Base-by-base conservation (phyloP, 2,113 vertebrate genomes). In the Callocephalon fimbriatum region DNA sequence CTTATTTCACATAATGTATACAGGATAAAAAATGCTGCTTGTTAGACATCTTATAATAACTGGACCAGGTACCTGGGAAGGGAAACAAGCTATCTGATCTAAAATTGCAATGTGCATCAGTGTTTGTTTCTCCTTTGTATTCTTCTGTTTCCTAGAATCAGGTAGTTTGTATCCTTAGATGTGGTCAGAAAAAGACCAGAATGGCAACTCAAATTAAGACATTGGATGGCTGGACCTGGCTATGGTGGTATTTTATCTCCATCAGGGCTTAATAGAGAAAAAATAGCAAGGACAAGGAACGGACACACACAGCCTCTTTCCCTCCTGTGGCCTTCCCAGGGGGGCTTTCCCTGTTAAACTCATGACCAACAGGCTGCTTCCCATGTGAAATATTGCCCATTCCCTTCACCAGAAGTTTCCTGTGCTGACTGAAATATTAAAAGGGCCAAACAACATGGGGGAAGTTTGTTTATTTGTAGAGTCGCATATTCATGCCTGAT, bases 401-500 rank as follows among this genome's bases (percentile, higher is more conserved):
- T 92, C 86, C 67, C 76, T 76, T 83, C 66, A 74, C 79, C 80
- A 92, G 73, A 86, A 71, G 61, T 73, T 93, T 95, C 94, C 94
- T 96, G 94, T 82, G 95, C 61, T 95, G 95, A 95, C 72, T 94
- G 83, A 97, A 87, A 85, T 97, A 97, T 91, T 90, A 66, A 95
- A 84, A 56, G 37, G 56, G 12, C 65, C n/a, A 78, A 97, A 89
- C 80, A 78, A 87, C 8, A 0, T 21, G 8, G 12, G 67, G 35
- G 25, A 65, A 75, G 73, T 88, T 79, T 97, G 91, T 97, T 97
- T 97, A 89, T 96, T 96, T 87, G 70, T 87, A 91, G 66, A 80
- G 56, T 87, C 12, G 4, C 17, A 19, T 71, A 45, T 88, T 91
- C 79, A 58, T 91, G 86, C 86, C 80, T 97, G 91, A 44, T 70